These are phyloP conservation scores for Notodonta ziczac DNA, from an alignment of 2,888 invertebrate species.

Conservation along the genomic window DNA sequence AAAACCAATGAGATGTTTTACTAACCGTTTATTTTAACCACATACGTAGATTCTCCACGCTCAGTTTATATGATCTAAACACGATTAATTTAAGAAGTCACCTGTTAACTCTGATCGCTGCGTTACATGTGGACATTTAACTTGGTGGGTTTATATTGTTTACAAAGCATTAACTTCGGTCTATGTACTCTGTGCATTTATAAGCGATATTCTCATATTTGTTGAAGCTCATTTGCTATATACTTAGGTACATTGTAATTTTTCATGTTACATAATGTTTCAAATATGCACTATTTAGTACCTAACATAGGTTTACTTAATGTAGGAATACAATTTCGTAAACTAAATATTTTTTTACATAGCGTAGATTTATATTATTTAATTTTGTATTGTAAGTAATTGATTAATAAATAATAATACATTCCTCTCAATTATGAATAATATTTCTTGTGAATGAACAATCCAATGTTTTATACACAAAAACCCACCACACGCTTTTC, in stretches of 20 bases:
- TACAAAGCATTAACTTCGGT: conserved; percentile 31
- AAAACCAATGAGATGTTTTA: conserved; percentile 58
- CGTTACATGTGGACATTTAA: conserved; percentile 13
- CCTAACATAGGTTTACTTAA: too few relatives aligned
- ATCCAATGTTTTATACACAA: too few relatives aligned
- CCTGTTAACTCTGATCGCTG: conserved; percentile 9
- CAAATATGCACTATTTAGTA: conserved; percentile 25
- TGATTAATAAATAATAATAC: too few relatives aligned
- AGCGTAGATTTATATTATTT: too few relatives aligned
- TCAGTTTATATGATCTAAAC: conserved; percentile 19
- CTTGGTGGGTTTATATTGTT: conserved; percentile 29
- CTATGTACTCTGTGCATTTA: conserved; percentile 30
- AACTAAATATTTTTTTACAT: too few relatives aligned
- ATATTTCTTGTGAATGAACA: too few relatives aligned
- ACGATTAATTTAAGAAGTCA: conserved; percentile 9
- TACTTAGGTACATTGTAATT: conserved; percentile 30
- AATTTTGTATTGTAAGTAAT: too few relatives aligned
- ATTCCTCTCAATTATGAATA: too few relatives aligned
- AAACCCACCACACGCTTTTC: too few relatives aligned
- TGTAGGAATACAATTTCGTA: too few relatives aligned
- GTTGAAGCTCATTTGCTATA: conserved; percentile 45
- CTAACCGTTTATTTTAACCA: conserved; percentile 82
- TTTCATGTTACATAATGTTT: conserved; percentile 26
- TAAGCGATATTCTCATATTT: conserved; percentile 38
- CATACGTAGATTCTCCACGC: conserved; percentile 62